Percentiles rank a stretch among this genome's conserved stretches.
Conservation (phyloP, 2,888 invertebrate genomes). For the Noctua janthina region DNA sequence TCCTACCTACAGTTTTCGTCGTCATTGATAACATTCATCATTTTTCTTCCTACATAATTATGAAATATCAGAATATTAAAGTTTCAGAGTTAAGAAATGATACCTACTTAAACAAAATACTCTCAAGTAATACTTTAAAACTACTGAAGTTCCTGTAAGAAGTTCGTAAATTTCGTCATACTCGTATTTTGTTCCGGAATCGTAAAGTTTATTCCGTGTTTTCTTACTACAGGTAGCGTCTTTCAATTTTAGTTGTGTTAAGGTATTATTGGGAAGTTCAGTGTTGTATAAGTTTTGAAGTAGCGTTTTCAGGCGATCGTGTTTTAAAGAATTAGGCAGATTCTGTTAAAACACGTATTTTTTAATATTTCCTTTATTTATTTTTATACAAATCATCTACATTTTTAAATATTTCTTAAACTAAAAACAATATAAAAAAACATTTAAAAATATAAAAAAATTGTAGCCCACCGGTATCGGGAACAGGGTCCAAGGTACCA, state of each 20-base stretch:
- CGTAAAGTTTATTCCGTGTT: constrained; percentile 52
- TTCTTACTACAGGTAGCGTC: constrained; percentile 33
- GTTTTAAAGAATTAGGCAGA: background rate
- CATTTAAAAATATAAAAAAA: no score
- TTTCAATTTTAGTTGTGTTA: constrained; percentile 33
- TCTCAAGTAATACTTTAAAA: constrained; percentile 34
- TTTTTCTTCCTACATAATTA: background rate
- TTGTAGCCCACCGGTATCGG: no score
- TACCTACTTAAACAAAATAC: constrained; percentile 14
- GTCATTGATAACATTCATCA: background rate
- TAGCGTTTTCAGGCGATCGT: constrained; percentile 24
- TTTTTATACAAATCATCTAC: no score
- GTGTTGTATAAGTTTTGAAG: constrained; percentile 16
- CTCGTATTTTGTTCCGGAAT: constrained; percentile 45
- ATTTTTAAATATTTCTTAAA: no score
- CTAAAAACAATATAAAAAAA: no score
- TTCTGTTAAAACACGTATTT: background rate
- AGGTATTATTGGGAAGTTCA: constrained; percentile 39
- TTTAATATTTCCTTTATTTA: no score
- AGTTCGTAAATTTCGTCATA: constrained; percentile 38
- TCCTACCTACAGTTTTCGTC: background rate
- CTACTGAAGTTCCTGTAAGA: constrained; percentile 30
- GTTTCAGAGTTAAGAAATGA: background rate
- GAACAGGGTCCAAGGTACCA: no score
- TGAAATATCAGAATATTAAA: background rate